Evolutionary conservation across 2,888 invertebrate genomes (phyloP), one percentile per base, ranked within the genome.

Genomic region (Ornithoptera alexandrae): DNA sequence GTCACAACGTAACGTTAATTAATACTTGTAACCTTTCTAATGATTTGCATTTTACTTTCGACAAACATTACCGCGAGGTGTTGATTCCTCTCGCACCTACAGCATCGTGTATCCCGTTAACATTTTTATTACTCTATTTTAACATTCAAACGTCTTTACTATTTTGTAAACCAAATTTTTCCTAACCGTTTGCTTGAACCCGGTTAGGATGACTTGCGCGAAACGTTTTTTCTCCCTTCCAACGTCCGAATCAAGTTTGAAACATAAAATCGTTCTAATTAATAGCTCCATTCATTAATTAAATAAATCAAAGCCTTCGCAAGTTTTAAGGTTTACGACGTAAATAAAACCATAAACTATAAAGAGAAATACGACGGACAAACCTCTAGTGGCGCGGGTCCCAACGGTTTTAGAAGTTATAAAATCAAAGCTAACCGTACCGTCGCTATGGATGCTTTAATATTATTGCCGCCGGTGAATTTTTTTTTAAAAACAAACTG

Each of bases 281-380:
- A 77, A 74, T 72, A 62, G 73, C 65, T 64, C 24, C 57, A 46
- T 65, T 60, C 63, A 69, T 72, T 73, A 72, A 73, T 72, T 69
- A 74, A 72, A 74, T 73, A 74, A 75, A 77, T 75, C 73, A 72
- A 73, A 72, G 74, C 65, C 42, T 39, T 70, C 65, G 70, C 65
- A 67, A 66, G 70, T 69, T 68, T 69, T 65, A 72, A 67, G 72
- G 67, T 76, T 76, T 74, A 75, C 65, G 75, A 74, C 73, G 69
- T 73, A 72, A 76, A 79, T 79, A 73, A 78, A 80, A 78, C 72
- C 64, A 77, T 81, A 80, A 81, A 78, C 73, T 73, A 75, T 76
- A 77, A 74, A 70, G 70, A 72, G 74, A 71, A 65, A 56, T 36
- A 36, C 63, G 22, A 68, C 58, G 68, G 50, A 68, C 50, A 59